Percentiles rank a stretch among this genome's conserved stretches.
These are phyloP conservation scores for Plumapathes pennacea DNA, from an alignment of 92 coral and sea anemone genomes.

Conservation along the genomic window DNA sequence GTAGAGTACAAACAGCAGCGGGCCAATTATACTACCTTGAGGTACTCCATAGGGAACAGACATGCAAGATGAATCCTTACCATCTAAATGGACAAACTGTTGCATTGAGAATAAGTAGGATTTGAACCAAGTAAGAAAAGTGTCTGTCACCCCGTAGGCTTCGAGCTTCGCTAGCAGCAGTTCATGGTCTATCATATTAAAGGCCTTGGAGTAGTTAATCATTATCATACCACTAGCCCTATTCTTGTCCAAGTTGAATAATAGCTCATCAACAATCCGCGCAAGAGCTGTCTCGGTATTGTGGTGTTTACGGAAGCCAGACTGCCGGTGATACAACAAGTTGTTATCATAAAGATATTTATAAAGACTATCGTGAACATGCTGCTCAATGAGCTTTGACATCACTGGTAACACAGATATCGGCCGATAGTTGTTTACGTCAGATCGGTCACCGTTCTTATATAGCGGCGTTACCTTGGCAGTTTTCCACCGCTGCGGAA, in stretches of 20 bases:
- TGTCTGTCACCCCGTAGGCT: constrained; percentile 19
- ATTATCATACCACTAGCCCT: constrained; percentile 45
- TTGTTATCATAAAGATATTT: constrained; percentile 20
- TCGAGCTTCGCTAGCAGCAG: constrained; percentile 28
- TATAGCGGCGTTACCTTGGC: constrained; percentile 42
- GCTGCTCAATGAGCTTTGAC: constrained; percentile 32
- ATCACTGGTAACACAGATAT: constrained; percentile 27
- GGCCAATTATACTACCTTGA: constrained; percentile 53
- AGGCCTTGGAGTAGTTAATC: constrained; percentile 35
- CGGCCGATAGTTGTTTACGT: constrained; percentile 17
- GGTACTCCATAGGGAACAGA: constrained; percentile 40
- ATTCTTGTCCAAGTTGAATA: constrained; percentile 58
- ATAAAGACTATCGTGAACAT: constrained; percentile 19
- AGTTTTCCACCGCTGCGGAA: constrained; percentile 29
- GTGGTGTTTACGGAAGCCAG: constrained; percentile 48
- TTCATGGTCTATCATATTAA: constrained; percentile 40
- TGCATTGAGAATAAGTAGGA: constrained; percentile 32
- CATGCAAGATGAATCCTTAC: constrained; percentile 19
- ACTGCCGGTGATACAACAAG: constrained; percentile 50
- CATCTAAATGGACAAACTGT: constrained; percentile 30
- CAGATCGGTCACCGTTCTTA: constrained; percentile 15
- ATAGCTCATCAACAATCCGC: constrained; percentile 43
- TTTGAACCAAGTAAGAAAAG: constrained; percentile 21
- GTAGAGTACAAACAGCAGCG: constrained; percentile 28
- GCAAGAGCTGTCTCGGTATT: constrained; percentile 61